These are phyloP conservation scores for Drosophila takahashii DNA, from an alignment of 1,140 invertebrate species.

Conservation along the genomic window DNA sequence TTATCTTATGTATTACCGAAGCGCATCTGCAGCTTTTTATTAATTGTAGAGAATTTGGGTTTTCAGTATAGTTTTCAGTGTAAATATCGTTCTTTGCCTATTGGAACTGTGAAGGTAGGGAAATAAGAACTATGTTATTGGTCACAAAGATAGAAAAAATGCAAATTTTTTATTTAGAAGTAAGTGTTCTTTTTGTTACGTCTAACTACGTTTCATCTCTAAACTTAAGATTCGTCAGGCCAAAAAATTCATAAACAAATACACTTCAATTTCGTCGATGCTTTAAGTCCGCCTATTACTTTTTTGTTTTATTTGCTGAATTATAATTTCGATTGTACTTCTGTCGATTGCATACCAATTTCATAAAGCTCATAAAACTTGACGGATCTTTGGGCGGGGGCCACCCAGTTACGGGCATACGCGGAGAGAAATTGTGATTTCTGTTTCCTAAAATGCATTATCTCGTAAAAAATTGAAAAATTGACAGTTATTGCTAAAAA, in stretches of 20 bases:
- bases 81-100: too few relatives aligned
- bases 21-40: too few relatives aligned
- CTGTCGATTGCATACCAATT: slow-evolving; percentile 62
- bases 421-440: slow-evolving; percentile 28
- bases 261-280: slow-evolving; percentile 14
- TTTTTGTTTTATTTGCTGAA: slow-evolving; percentile 58
- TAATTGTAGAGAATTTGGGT: too few relatives aligned
- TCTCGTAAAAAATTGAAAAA: neutral
- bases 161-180: too few relatives aligned
- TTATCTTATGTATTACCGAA: too few relatives aligned
- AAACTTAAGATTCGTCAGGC: neutral
- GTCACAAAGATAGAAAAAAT: too few relatives aligned
- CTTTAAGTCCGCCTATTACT: neutral
- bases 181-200: neutral
- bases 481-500: neutral
- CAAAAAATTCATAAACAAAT: slow-evolving; percentile 3
- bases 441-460: neutral
- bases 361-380: slow-evolving; percentile 20
- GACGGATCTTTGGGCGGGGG: slow-evolving; percentile 8
- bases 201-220: neutral
- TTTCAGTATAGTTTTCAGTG: too few relatives aligned
- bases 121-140: too few relatives aligned
- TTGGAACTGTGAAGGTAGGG: too few relatives aligned
- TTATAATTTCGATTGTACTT: slow-evolving; percentile 63
- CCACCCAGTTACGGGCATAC: slow-evolving; percentile 39